Evolutionary conservation across 2,888 invertebrate species (phyloP).

Genomic region (Lepidonotus clava): DNA sequence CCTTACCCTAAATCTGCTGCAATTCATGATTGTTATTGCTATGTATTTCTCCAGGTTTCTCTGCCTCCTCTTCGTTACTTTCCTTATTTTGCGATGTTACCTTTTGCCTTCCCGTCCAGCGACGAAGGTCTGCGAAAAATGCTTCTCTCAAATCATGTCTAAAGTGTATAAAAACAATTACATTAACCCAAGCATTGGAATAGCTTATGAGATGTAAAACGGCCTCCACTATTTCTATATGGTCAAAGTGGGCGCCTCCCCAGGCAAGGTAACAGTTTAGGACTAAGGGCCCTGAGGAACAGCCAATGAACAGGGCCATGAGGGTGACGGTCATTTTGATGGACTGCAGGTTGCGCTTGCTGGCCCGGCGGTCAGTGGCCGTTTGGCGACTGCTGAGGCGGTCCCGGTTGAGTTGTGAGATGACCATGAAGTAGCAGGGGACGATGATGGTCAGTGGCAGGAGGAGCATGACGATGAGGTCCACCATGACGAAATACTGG

Average conservation of each 20-base stretch:
- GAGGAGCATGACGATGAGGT: slow-evolving; percentile 40
- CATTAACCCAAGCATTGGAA: slow-evolving; percentile 55
- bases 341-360: not conserved
- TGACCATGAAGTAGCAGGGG: slow-evolving; percentile 30
- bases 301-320: not conserved
- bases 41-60: too few relatives aligned
- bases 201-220: not conserved
- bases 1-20: too few relatives aligned
- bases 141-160: slow-evolving; percentile 18
- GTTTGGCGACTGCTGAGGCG: not conserved
- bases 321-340: slow-evolving; percentile 37
- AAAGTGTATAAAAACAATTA: slow-evolving; percentile 22
- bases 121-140: not conserved
- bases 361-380: not conserved
- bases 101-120: too few relatives aligned
- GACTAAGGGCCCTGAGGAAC: not conserved
- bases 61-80: too few relatives aligned
- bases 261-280: not conserved
- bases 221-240: not conserved
- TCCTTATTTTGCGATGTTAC: too few relatives aligned
- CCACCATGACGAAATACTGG: slow-evolving; percentile 7
- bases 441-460: slow-evolving; percentile 38
- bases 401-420: not conserved
- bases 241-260: not conserved
- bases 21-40: too few relatives aligned